Base-by-base conservation (phyloP, 2,797 vertebrate species). In the Loris lydekkerianus region DNA sequence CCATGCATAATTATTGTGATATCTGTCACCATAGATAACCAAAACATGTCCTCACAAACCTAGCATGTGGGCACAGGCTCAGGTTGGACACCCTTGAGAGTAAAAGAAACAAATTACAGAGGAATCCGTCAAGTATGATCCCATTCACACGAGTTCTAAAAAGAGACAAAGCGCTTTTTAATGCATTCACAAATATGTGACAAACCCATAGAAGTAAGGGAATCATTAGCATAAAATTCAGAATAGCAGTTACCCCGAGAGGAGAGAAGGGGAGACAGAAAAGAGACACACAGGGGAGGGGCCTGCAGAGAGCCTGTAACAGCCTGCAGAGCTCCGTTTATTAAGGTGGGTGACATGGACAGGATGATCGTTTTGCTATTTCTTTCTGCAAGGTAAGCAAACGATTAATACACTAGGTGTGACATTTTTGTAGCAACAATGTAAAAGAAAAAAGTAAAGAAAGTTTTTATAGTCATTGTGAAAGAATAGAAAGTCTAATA, bases 391-490 rank as follows among this genome's bases (percentile, higher is more conserved):
- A 77, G 67, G 10, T 40, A n/a, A 80, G 43, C 31, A 40, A 75
- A 6, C 20, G 60, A 27, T 69, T 60, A 29, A 53, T 10, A 40
- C 5, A 58, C 7, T n/a, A 69, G 17, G 31, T 84, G 58, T 49
- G 82, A 29, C 53, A 69, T 29, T 58, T 87, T 92, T 43, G 88
- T 76, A 76, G 37, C 37, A 73, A 92, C 93, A 89, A 31, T 87
- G 10, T 78, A 84, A 90, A 75, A 86, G 25, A 73, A 56, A 77
- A 56, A 43, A 60, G 31, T n/a, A 69, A n/a, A 72, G 37, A 63
- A 60, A 69, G 2, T 43, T 88, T 84, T 85, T 72, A 63, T 34
- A 10, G 2, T 91, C 8, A 60, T 78, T 65, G 67, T 78, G 77
- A 91, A 80, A 87, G 49, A 56, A 72, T 13, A 86, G 53, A 72